A percentile compares a stretch with the other conserved stretches of the same genome.
phyloP scores from a whole-genome alignment of 1,140 invertebrate species.

The Caenorhabditis elegans region DNA sequence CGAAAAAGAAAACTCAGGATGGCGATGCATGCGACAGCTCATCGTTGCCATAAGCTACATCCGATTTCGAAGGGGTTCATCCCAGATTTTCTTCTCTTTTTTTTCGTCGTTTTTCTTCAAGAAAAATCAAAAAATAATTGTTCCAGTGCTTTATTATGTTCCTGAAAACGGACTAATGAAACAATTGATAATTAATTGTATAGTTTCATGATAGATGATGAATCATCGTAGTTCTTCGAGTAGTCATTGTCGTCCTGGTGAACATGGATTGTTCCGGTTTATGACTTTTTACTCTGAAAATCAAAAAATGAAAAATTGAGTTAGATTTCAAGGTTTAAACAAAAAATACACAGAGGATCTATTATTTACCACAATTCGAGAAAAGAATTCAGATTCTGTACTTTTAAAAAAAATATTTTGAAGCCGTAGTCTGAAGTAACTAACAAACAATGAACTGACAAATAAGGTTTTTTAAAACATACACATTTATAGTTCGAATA shows the following conservation, averaged over 20 bases:
- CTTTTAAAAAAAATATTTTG: too few species aligned
- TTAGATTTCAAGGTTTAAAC: too few species aligned
- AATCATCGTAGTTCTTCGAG: neutral
- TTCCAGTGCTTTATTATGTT: neutral
- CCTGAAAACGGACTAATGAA: neutral
- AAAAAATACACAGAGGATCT: neutral
- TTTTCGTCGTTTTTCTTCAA: neutral
- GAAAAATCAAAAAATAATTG: neutral
- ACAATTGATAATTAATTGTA: neutral
- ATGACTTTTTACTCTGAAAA: neutral
- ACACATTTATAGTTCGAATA: too few species aligned
- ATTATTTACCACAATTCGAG: too few species aligned
- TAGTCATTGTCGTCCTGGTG: neutral
- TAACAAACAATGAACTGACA: too few species aligned
- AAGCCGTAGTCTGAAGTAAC: too few species aligned
- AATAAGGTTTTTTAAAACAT: too few species aligned
- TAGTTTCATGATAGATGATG: neutral
- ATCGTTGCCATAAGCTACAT: neutral
- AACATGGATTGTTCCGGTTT: neutral
- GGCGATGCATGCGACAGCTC: too few species aligned
- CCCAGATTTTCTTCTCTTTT: neutral
- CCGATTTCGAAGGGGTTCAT: neutral
- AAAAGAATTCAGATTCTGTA: too few species aligned
- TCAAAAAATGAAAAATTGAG: too few species aligned
- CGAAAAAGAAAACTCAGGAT: too few species aligned